Evolutionary conservation across 1,140 invertebrate species (phyloP), one percentile per base, ranked within the genome.

Genomic region (Antheraea mylitta): DNA sequence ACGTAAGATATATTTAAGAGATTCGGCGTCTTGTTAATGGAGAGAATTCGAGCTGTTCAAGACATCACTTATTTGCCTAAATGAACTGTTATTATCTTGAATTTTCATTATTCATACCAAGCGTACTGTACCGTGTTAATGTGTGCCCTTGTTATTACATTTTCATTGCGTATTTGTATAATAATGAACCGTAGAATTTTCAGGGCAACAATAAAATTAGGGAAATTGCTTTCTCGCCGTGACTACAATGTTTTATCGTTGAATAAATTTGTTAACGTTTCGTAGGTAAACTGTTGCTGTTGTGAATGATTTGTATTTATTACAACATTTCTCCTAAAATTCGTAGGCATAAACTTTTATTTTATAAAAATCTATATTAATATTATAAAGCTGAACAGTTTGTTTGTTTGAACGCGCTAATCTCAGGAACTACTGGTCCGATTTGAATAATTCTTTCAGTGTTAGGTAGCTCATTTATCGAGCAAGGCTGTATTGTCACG

Each of bases 111-210:
- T 53, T 53, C 45, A 53, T 53, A 53, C 45, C 9, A 6, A 53
- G 16, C 9, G 45, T 16, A 53, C 45, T 53, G 45, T 53, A 53
- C 9, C 45, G 45, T 53, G 16, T 53, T 53, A 53, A 53, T 53
- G 11, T 53, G 45, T 53, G 45, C 45, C 45, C 45, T 53, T 53
- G 45, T 13, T 53, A 53, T 53, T 53, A 53, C 16, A 16, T 53
- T 30, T 53, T 16, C 45, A 53, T 13, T 53, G 58, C 37, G 7
- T 42, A 42, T 42, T 42, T 42, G 9, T 48, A 36, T 68, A 58
- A 38, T 38, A 48, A 11, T 38, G 59, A 45, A 67, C 66, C 66
- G 59, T 67, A 61, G 61, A 38, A 67, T 68, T 68, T 68, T 68
- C 58, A 68, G 45, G 59, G 0, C 38, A 45, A 36, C 59, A 13